phyloP scores from a whole-genome alignment of 30 jellyfish, hydroid and myxozoan genomes.

The Calvadosia cruxmelitensis region DNA sequence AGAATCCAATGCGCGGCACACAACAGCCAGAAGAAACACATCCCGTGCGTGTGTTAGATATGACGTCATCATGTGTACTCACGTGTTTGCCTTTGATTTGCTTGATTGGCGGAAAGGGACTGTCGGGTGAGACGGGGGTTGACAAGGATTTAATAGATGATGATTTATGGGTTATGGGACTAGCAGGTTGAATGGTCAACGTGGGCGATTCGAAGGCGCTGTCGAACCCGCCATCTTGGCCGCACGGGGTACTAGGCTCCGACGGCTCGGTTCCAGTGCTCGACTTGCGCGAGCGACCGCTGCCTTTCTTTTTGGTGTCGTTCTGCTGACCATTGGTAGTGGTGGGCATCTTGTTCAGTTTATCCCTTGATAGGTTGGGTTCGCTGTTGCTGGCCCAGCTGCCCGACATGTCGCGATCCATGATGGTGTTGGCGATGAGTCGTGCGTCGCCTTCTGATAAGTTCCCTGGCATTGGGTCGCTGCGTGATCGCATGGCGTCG shows the following conservation, averaged over 20 bases:
- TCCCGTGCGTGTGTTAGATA: no score
- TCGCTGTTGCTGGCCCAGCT: conserved; percentile 52
- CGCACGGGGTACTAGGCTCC: background rate
- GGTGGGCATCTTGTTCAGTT: conserved; percentile 6
- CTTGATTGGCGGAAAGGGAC: background rate
- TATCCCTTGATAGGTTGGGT: conserved; percentile 36
- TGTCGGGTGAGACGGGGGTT: background rate
- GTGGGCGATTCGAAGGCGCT: background rate
- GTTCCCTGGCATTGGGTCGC: conserved; percentile 47
- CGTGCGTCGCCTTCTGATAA: conserved; percentile 13
- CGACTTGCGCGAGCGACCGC: conserved; percentile 1
- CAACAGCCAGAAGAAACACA: no score
- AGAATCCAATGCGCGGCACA: no score
- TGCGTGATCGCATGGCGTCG: conserved; percentile 23
- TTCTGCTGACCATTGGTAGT: background rate
- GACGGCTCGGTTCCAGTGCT: background rate
- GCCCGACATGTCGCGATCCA: conserved; percentile 6
- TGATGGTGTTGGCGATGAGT: conserved; percentile 1
- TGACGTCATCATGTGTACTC: no score
- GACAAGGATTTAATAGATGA: background rate
- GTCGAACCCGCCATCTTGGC: background rate
- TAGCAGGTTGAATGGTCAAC: background rate
- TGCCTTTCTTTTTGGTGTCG: background rate
- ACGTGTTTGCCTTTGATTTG: conserved; percentile 1
- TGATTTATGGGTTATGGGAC: background rate